Percentiles rank a stretch among this genome's conserved stretches.
These are phyloP conservation scores for Hirtodrosophila alboralis DNA, from an alignment of 2,888 invertebrate species.

Conservation along the genomic window DNA sequence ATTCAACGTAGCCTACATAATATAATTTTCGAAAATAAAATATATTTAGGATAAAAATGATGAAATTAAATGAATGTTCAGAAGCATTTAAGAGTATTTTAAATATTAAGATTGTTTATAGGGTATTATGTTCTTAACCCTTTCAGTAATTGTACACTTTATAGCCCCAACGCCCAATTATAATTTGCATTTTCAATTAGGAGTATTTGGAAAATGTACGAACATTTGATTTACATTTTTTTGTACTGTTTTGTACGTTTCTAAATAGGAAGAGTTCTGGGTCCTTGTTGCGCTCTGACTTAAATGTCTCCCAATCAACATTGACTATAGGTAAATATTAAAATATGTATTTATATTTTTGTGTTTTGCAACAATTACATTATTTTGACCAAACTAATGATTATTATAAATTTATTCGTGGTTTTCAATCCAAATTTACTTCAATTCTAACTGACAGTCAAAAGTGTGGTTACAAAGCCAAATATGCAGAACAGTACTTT, in stretches of 20 bases:
- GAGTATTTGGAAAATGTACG: constrained; percentile 31
- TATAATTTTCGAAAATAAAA: too few species aligned
- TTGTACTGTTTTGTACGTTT: constrained; percentile 1
- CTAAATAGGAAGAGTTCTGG: not conserved
- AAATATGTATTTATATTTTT: constrained; percentile 14
- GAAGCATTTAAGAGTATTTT: too few species aligned
- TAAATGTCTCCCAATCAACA: constrained; percentile 10
- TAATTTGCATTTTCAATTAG: constrained; percentile 48
- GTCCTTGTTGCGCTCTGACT: constrained; percentile 4
- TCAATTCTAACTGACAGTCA: constrained; percentile 11
- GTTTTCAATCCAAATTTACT: constrained; percentile 13
- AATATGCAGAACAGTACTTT: too few species aligned
- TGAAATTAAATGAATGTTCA: too few species aligned
- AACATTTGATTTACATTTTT: constrained; percentile 42
- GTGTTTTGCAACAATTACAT: constrained; percentile 8
- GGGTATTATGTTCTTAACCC: too few species aligned
- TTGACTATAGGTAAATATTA: not conserved
- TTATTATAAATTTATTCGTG: constrained; percentile 20
- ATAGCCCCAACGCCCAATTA: not conserved
- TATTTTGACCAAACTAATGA: constrained; percentile 25
- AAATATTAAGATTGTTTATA: too few species aligned
- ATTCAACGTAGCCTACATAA: too few species aligned
- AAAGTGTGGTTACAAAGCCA: constrained; percentile 23
- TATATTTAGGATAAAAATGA: too few species aligned
- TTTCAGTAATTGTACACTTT: too few species aligned